Evolutionary conservation across 1,140 invertebrate genomes (phyloP), one percentile per base, ranked within the genome.

Genomic region (Dreissena rostriformis): DNA sequence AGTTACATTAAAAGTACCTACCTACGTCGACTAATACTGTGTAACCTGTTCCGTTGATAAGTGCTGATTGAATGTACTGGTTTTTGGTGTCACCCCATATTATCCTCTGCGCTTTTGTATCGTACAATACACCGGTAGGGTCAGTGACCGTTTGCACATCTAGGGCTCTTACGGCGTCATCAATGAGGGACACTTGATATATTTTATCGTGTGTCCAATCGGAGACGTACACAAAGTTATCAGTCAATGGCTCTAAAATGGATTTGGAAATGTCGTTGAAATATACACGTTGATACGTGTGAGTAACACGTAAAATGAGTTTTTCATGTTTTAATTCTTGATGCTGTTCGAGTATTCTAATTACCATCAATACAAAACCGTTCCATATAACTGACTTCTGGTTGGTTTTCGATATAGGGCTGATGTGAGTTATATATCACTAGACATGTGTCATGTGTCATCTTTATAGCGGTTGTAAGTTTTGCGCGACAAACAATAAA

Each of bases 201-300:
- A 78, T 78, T 28, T 39, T 66, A 49, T 78, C 65, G 49, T 78
- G 75, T 5, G 75, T 78, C 75, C 75, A 78, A 51, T 78, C 75
- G 51, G 63, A 29, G 26, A 78, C 75, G 14, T 51, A 19, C 15
- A 78, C 29, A 52, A 78, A 78, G 39, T 78, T 24, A 49, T 78
- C 63, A 5, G 39, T n/a, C 12, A 78, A 14, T 22, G 29, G 75
- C 19, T 63, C 75, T 78, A n/a, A 24, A 61, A 75, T 61, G 12
- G 57, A 61, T 6, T n/a, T 4, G 12, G 39, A 5, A 39, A 39
- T 39, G 39, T 39, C 8, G 39, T 39, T 39, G 8, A 39, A 39
- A 39, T 2, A n/a, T n/a, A n/a, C n/a, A n/a, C n/a, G n/a, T n/a
- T n/a, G n/a, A n/a, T n/a, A n/a, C n/a, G n/a, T n/a, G n/a, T n/a